Conservation (phyloP, 1,140 invertebrate species). For the Chymomyza costata region DNA sequence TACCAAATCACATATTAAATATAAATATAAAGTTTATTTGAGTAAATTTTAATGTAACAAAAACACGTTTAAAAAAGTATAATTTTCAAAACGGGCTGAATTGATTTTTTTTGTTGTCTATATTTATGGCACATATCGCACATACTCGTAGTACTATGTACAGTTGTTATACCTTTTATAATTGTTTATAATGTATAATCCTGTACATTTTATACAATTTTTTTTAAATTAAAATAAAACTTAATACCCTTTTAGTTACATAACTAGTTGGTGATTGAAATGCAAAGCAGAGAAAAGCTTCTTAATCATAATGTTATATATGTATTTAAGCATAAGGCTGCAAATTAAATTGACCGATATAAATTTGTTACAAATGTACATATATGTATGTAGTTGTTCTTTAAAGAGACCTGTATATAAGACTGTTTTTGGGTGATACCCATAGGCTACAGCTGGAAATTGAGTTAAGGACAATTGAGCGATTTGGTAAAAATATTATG, state of each 20-base stretch:
- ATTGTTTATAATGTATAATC: conserved; percentile 12
- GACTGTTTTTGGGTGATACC: conserved; percentile 3
- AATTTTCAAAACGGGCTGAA: background rate
- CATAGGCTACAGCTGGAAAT: too few relatives aligned
- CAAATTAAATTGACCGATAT: conserved; percentile 66
- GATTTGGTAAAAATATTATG: too few relatives aligned
- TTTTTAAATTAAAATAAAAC: too few relatives aligned
- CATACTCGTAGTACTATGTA: conserved; percentile 46
- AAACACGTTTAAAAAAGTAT: background rate
- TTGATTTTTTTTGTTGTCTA: background rate
- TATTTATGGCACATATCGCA: conserved; percentile 67
- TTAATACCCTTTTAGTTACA: conserved; percentile 21
- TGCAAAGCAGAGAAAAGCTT: background rate
- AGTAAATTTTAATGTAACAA: too few relatives aligned
- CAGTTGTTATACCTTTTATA: conserved; percentile 40
- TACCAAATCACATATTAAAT: too few relatives aligned
- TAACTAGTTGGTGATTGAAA: conserved; percentile 19
- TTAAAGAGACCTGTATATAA: conserved; percentile 20
- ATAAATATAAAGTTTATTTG: too few relatives aligned
- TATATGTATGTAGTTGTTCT: conserved; percentile 18
- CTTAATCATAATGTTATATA: conserved; percentile 10
- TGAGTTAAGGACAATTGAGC: too few relatives aligned
- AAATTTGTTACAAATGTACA: too few relatives aligned
- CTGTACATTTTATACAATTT: conserved; percentile 68
- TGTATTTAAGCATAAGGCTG: conserved; percentile 31